These are phyloP conservation scores for Tryphoninae sp. DNA, from an alignment of 2,888 invertebrate species.

Conservation along the genomic window DNA sequence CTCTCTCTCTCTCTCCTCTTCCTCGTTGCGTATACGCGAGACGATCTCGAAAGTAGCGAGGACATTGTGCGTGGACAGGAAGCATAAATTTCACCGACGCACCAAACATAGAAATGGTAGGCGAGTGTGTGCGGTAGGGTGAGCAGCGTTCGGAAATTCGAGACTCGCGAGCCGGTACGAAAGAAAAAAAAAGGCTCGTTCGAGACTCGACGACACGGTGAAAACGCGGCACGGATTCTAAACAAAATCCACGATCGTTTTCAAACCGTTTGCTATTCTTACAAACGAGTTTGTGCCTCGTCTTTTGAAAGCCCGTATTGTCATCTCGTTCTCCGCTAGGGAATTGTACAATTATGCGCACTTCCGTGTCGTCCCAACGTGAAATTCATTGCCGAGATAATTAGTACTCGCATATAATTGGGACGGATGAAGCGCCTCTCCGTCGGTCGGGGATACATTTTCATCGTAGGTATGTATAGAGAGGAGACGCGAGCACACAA, in stretches of 20 bases:
- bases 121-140: constrained; percentile 49
- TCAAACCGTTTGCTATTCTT: no score
- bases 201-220: not conserved
- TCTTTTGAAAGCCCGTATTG: constrained; percentile 19
- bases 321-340: constrained; percentile 16
- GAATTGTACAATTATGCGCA: constrained; percentile 30
- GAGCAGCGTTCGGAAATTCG: constrained; percentile 45
- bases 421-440: constrained; percentile 61
- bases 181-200: not conserved
- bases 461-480: not conserved
- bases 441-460: constrained; percentile 18
- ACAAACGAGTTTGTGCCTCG: not conserved
- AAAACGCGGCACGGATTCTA: not conserved
- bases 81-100: constrained; percentile 79
- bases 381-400: constrained; percentile 68
- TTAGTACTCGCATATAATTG: constrained; percentile 68
- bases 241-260: not conserved
- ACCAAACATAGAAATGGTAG: constrained; percentile 74
- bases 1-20: constrained; percentile 32
- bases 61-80: constrained; percentile 74
- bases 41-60: constrained; percentile 29
- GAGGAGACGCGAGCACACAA: no score
- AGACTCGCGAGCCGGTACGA: constrained; percentile 24
- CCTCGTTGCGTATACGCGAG: constrained; percentile 42
- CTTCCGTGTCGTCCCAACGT: constrained; percentile 55